Conservation (phyloP, 2,888 invertebrate genomes). For the Anagyrus pseudococci region DNA sequence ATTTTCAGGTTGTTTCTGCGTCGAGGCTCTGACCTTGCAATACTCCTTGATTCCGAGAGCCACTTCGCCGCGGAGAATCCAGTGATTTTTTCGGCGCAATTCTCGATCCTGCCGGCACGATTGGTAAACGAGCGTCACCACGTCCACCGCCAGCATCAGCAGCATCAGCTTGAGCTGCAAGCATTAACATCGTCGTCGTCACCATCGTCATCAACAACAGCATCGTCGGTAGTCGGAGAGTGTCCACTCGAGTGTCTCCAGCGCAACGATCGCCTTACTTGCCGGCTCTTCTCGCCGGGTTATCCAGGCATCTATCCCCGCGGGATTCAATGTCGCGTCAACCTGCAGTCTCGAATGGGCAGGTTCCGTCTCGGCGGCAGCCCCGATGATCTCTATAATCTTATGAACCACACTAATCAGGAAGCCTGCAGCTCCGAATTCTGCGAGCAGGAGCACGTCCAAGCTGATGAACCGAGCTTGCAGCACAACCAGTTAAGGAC, state of each 20-base stretch:
- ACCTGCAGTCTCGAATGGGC: slow-evolving; percentile 48
- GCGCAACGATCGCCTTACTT: slow-evolving; percentile 49
- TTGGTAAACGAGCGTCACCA: slow-evolving; percentile 49
- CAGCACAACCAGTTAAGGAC: too few relatives aligned
- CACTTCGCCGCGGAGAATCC: slow-evolving; percentile 53
- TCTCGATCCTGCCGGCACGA: slow-evolving; percentile 48
- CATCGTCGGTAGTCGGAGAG: slow-evolving; percentile 34
- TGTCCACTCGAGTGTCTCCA: slow-evolving; percentile 51
- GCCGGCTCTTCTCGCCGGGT: slow-evolving; percentile 49
- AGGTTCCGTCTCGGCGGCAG: slow-evolving; percentile 53
- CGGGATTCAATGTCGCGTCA: slow-evolving; percentile 49
- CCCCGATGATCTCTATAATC: slow-evolving; percentile 48
- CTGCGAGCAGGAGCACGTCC: slow-evolving; percentile 48
- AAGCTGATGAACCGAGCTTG: background rate
- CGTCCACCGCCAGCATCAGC: slow-evolving; percentile 37
- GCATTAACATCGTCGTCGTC: too few relatives aligned
- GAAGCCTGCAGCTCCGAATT: slow-evolving; percentile 50
- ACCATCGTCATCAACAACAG: background rate
- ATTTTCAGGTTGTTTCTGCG: slow-evolving; percentile 50
- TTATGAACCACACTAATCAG: slow-evolving; percentile 54
- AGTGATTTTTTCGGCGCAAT: slow-evolving; percentile 54
- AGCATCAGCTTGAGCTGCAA: too few relatives aligned
- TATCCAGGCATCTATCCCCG: slow-evolving; percentile 53
- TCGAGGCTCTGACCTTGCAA: slow-evolving; percentile 50
- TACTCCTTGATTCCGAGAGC: slow-evolving; percentile 50